Evolutionary conservation across 2,113 vertebrate genomes (phyloP).

Genomic region (Elachura formosa): DNA sequence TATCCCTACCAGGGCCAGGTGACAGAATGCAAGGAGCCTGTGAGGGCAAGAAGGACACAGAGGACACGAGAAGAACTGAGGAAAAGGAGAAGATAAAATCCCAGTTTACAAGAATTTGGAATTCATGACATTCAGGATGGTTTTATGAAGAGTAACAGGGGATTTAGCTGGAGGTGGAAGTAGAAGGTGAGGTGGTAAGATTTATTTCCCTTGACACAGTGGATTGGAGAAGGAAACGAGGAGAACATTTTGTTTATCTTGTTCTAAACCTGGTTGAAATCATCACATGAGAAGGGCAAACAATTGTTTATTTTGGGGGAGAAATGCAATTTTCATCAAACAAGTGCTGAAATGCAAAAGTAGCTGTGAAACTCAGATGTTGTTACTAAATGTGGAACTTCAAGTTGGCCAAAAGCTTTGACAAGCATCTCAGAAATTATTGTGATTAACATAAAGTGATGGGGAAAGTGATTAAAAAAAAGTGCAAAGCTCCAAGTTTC

Average conservation of each 20-base stretch:
- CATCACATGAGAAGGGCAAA: fast-evolving
- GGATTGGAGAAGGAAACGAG: not conserved
- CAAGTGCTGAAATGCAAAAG: not conserved
- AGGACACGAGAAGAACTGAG: fast-evolving
- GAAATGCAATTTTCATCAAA: not conserved
- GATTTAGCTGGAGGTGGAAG: not conserved
- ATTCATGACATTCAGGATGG: not conserved
- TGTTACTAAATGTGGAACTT: not conserved
- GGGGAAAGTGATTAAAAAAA: not conserved
- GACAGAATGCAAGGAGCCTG: not conserved
- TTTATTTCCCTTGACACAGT: not conserved
- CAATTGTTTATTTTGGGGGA: not conserved
- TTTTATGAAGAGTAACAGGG: not conserved
- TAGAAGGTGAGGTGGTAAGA: not conserved
- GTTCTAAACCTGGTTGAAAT: not conserved
- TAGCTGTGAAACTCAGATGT: not conserved
- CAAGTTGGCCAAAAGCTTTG: not conserved
- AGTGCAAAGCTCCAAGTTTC: not conserved
- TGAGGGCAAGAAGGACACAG: not conserved
- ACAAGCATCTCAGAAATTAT: not conserved
- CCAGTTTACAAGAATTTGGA: not conserved
- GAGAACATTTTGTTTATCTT: not conserved
- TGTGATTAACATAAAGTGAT: not conserved
- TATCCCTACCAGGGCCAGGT: not conserved
- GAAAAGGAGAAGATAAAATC: not conserved